phyloP scores from a whole-genome alignment of 1,140 invertebrate species.

The Solen grandis region DNA sequence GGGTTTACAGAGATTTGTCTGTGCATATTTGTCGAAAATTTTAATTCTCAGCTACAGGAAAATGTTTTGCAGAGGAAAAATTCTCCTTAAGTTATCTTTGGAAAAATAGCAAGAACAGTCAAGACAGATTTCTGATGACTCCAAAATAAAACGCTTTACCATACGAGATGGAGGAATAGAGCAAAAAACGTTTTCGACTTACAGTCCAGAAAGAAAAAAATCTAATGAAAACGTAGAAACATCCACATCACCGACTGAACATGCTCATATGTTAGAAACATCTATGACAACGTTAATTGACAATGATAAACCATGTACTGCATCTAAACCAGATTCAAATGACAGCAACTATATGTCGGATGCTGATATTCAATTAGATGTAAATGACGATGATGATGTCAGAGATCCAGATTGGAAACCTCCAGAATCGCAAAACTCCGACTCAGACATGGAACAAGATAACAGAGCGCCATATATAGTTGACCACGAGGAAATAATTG shows the following conservation, averaged over 20 bases:
- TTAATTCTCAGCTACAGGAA: too few relatives aligned
- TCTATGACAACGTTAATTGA: not conserved
- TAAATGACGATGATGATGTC: constrained; percentile 29
- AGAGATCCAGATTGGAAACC: constrained; percentile 11
- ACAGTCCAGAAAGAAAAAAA: too few relatives aligned
- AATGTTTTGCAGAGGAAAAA: constrained; percentile 17
- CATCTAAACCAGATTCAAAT: not conserved
- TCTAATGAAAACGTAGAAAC: not conserved
- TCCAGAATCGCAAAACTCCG: not conserved
- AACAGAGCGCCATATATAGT: not conserved
- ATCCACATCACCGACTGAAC: not conserved
- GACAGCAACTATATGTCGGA: not conserved
- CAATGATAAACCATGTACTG: not conserved
- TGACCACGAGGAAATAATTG: constrained; percentile 29
- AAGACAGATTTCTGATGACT: not conserved
- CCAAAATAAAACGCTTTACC: constrained; percentile 1
- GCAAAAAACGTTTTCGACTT: not conserved
- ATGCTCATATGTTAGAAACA: not conserved
- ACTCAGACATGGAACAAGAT: constrained; percentile 6
- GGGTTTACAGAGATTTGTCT: constrained; percentile 27
- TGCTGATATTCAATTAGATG: constrained; percentile 12
- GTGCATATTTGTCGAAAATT: constrained; percentile 12
- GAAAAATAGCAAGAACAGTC: not conserved
- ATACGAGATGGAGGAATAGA: constrained; percentile 15
- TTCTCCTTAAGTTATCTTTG: constrained; percentile 7